A percentile compares a stretch with the other conserved stretches of the same genome.
Evolutionary conservation across 2,888 invertebrate genomes (phyloP).

Genomic region (Dynastes grantii): DNA sequence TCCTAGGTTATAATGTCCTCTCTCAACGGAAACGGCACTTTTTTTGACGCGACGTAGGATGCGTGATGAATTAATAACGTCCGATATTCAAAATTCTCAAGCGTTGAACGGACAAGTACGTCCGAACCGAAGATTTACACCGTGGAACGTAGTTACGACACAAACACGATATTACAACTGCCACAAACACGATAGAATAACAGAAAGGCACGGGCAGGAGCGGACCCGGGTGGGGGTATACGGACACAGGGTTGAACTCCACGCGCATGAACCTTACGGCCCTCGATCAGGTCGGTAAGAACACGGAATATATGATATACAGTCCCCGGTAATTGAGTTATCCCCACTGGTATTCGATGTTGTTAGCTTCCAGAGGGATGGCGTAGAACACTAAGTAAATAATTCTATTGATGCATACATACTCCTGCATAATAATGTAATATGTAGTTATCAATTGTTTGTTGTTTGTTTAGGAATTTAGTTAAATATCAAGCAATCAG

Average conservation of each 20-base stretch:
- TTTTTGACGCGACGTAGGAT: no score
- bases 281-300: not conserved
- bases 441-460: no score
- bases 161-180: not conserved
- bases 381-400: no score
- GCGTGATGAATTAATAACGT: no score
- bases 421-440: no score
- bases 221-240: not conserved
- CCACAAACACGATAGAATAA: not conserved
- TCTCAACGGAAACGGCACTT: no score
- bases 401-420: no score
- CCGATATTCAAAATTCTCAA: no score
- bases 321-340: conserved; percentile 4
- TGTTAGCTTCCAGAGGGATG: no score
- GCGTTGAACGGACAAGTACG: not conserved
- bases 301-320: not conserved
- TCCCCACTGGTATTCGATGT: not conserved
- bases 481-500: no score
- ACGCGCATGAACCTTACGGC: conserved; percentile 24
- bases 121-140: not conserved
- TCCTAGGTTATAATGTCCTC: no score
- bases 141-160: not conserved
- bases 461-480: no score
- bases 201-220: not conserved
- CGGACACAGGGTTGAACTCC: conserved; percentile 16